Conservation (phyloP, 2,888 invertebrate species). For the Morpho achilles region DNA sequence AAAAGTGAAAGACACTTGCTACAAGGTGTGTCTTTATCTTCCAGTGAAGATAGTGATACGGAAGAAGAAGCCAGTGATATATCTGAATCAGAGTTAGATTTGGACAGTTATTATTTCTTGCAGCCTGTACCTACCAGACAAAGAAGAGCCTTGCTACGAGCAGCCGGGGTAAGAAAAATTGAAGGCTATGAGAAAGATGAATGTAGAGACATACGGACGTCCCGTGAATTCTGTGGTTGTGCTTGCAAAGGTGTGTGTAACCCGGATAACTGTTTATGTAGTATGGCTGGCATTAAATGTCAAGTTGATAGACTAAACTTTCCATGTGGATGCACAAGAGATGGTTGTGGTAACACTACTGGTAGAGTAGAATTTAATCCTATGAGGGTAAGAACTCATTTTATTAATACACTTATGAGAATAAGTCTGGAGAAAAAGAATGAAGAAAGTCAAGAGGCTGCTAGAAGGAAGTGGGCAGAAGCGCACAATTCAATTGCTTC, state of each 20-base stretch:
- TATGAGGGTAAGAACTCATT: constrained; percentile 96
- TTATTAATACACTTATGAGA: constrained; percentile 97
- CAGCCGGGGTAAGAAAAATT: constrained; percentile 96
- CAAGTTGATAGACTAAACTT: constrained; percentile 98
- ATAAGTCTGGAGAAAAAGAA: constrained; percentile 92
- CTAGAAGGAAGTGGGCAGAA: constrained; percentile 70
- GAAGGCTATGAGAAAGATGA: constrained; percentile 96
- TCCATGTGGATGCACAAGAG: constrained; percentile 97
- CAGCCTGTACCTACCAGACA: constrained; percentile 96
- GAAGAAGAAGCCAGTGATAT: constrained; percentile 91
- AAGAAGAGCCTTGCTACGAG: constrained; percentile 90
- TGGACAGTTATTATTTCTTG: constrained; percentile 93
- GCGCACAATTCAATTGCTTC: constrained; percentile 50
- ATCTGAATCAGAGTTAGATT: constrained; percentile 90
- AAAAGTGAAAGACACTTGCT: constrained; percentile 83
- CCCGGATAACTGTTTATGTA: constrained; percentile 97
- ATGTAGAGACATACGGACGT: constrained; percentile 93
- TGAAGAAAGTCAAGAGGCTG: constrained; percentile 76
- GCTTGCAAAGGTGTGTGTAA: constrained; percentile 95
- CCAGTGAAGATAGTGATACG: constrained; percentile 90
- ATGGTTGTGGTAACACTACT: constrained; percentile 94
- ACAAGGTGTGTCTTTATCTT: constrained; percentile 80
- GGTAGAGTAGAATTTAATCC: constrained; percentile 98
- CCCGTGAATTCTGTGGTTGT: constrained; percentile 96
- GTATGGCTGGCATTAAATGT: constrained; percentile 96